Conservation (phyloP, 2,113 vertebrate genomes). For the Ginglymostoma cirratum region DNA sequence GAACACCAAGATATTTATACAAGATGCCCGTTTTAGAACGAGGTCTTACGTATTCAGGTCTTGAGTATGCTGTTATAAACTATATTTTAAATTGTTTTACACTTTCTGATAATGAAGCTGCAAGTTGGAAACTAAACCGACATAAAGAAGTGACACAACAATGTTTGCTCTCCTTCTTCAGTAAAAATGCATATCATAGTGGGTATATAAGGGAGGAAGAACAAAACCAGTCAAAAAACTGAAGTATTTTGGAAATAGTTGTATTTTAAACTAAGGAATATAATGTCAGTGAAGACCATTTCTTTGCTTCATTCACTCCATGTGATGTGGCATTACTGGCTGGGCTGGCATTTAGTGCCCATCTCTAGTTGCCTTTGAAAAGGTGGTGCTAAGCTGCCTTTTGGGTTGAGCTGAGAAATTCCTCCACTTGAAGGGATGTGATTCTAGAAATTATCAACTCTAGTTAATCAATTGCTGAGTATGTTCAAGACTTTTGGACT, state of each 20-base stretch:
- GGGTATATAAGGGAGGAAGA: background rate
- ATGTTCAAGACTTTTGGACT: no score
- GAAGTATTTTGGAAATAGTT: background rate
- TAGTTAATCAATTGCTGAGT: no score
- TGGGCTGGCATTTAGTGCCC: no score
- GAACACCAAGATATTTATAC: background rate
- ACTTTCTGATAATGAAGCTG: background rate
- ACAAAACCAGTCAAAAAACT: background rate
- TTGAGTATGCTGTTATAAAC: background rate
- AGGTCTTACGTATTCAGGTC: background rate
- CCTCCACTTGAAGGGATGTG: no score
- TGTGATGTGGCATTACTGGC: no score
- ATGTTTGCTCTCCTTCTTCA: background rate
- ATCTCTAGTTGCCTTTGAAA: no score
- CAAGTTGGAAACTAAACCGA: background rate
- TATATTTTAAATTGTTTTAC: background rate
- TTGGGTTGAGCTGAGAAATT: no score
- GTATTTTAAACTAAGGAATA: no score
- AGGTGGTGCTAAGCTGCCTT: no score
- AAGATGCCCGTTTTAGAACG: background rate
- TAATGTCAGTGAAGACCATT: no score
- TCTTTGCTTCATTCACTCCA: no score
- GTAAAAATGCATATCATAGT: background rate
- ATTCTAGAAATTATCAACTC: no score
- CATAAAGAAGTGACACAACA: background rate